Base-by-base conservation (phyloP, 2,113 vertebrate species). In the Gopherus evgoodei region DNA sequence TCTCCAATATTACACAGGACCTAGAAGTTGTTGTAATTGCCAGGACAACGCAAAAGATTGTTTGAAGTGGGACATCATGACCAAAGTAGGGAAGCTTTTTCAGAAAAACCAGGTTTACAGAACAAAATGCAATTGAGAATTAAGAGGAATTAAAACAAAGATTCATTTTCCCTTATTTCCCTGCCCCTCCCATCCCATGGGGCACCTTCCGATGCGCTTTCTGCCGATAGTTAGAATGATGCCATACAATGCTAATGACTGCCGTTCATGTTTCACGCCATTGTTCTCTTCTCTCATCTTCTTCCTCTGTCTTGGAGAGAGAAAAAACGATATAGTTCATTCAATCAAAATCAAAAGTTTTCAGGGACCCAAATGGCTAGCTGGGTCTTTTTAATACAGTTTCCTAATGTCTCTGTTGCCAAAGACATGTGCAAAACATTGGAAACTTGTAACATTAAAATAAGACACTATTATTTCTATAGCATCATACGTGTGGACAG, bases 111-210 rank as follows among this genome's bases (percentile, higher is more conserved):
- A 96, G 56, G 88, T 94, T 96, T 97, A 97, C 91, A 93, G 96
- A 98, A 97, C 2, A 2, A 96, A 98, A 98, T 62, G 87, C 90
- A 97, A 97, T 59, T 91, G 91, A 95, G 95, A 96, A 97, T 92
- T 93, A 88, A 93, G 91, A 98, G 91, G 97, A 98, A 97, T 88
- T 31, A 98, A 97, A 98, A 95, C 96, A 97, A 97, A 98, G 96
- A 96, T 86, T 96, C 62, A 49, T 95, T 94, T 84, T 96, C 96
- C 95, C 88, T 87, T 87, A 94, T 91, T 96, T 96, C 96, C 97
- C 97, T 88, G 96, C 62, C 89, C 95, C 91, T 90, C 96, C 97
- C 97, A 95, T 84, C 97, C 96, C 94, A 7, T 10, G 4, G 93
- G 93, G 90, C 96, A 96, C 94, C 52, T 91, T 56, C 44, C 4